Base-by-base conservation (phyloP, 1,140 invertebrate genomes). In the Diuraphis noxia region DNA sequence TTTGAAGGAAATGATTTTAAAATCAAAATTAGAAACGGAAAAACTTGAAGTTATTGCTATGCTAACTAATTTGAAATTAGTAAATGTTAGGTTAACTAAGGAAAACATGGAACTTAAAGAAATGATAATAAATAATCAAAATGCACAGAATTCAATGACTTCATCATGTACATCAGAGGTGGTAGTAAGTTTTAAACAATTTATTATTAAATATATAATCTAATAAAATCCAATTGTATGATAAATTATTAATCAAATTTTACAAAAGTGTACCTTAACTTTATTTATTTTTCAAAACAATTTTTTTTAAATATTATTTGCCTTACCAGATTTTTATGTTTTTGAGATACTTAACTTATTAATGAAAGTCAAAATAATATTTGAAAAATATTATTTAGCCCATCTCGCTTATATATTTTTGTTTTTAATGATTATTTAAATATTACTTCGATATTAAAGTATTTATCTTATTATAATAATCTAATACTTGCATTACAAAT, bases 21-120 rank as follows among this genome's bases (percentile, higher is more conserved):
- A 91, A 49, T 91, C 89, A 30, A 91, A 79, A 82, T 34, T 81
- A 52, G 89, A 91, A 91, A 91, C 34, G 1, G 89, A 91, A 79
- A 91, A 91, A 91, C 77, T 91, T 36, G 89, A 91, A 52, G 23
- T 79, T 52, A 82, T 91, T 25, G 89, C 89, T 19, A 81, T 52
- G n/a, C 79, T 91, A 10, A 91, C 89, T n/a, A 91, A 91, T 82
- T 82, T 91, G 4, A 91, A 91, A 91, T 91, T 91, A 81, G 43
- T 40, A 30, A 91, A 91, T 82, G 43, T 91, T 21, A 81, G 4
- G 13, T 6, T 91, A 23, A 49, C 89, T n/a, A 91, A 91, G 6
- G 89, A 91, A 91, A 91, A 91, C 19, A 52, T 38, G n/a, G 41
- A 91, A 10, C 77, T 91, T 13, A 91, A 82, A 82, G 41, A 91